phyloP scores from a whole-genome alignment of 2,113 vertebrate species.

The Aldabrachelys gigantea region DNA sequence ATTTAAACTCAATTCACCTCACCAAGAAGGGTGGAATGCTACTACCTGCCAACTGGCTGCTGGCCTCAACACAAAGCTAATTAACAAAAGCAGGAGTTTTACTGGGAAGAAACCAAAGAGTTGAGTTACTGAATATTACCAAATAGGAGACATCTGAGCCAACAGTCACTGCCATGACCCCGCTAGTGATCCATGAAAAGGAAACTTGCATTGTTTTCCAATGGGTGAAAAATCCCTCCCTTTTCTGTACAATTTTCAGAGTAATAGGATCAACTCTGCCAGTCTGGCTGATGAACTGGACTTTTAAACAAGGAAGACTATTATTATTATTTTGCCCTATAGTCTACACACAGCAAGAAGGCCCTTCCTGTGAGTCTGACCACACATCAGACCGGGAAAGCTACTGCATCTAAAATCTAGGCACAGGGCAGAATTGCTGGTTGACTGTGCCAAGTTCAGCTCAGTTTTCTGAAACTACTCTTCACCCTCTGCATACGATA shows the following conservation, averaged over 20 bases:
- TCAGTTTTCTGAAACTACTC: not conserved
- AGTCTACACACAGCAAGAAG: constrained; percentile 25
- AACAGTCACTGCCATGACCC: not conserved
- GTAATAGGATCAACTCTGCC: not conserved
- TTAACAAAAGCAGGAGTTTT: not conserved
- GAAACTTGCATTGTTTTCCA: not conserved
- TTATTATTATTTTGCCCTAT: not conserved
- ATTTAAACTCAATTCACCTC: not conserved
- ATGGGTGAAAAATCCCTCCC: not conserved
- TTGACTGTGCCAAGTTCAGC: not conserved
- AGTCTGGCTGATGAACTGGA: not conserved
- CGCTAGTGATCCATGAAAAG: not conserved
- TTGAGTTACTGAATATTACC: not conserved
- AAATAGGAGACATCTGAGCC: not conserved
- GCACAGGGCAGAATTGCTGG: not conserved
- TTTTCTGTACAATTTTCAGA: not conserved
- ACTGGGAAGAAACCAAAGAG: not conserved
- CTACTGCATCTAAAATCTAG: not conserved
- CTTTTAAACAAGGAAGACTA: not conserved
- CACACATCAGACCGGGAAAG: not conserved
- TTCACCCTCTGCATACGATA: not conserved
- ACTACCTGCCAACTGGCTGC: not conserved
- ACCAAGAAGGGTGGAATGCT: not conserved
- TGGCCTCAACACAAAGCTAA: not conserved
- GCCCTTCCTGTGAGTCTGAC: constrained; percentile 1